Conservation (phyloP, 2,888 invertebrate species). For the Polymixis flavicincta region DNA sequence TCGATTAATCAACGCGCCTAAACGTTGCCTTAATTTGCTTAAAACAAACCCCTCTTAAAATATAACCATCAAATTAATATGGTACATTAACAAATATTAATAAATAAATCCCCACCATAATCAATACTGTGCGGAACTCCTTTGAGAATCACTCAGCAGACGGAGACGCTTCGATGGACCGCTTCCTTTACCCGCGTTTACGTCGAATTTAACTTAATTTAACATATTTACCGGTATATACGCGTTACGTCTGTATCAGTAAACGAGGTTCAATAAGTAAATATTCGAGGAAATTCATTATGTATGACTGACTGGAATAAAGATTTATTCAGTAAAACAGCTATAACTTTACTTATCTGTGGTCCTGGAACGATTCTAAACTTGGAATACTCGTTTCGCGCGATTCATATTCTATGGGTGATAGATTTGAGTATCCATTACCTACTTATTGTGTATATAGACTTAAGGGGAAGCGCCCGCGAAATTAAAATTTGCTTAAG, state of each 20-base stretch:
- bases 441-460: no score
- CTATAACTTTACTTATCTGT: background rate
- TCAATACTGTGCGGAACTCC: slow-evolving; percentile 29
- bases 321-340: background rate
- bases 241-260: slow-evolving; percentile 32
- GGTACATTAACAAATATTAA: slow-evolving; percentile 20
- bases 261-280: slow-evolving; percentile 27
- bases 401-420: no score
- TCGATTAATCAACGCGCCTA: no score
- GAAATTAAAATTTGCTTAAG: no score
- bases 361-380: background rate
- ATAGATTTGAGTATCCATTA: no score
- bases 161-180: slow-evolving; percentile 68
- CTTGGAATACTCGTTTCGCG: no score
- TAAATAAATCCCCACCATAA: slow-evolving; percentile 23
- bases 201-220: slow-evolving; percentile 66
- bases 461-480: no score
- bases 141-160: slow-evolving; percentile 66
- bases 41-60: background rate
- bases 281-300: slow-evolving; percentile 15
- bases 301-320: background rate
- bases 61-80: background rate
- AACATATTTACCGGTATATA: slow-evolving; percentile 18
- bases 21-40: background rate
- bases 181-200: slow-evolving; percentile 69